These are phyloP conservation scores for Dichetophora obliterata DNA, from an alignment of 2,888 invertebrate genomes.

Conservation along the genomic window DNA sequence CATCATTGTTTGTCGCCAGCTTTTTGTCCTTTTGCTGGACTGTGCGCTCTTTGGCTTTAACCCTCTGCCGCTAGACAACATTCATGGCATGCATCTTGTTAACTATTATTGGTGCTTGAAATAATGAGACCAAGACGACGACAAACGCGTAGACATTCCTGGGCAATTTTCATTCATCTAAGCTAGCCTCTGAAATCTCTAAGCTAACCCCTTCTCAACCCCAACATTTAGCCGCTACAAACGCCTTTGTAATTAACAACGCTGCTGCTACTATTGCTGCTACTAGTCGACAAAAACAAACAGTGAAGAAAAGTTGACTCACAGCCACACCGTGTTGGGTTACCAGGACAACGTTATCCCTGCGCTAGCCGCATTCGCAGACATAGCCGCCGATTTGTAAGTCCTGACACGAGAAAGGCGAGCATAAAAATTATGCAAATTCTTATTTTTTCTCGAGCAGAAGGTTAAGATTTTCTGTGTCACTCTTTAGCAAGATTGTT, in stretches of 20 bases:
- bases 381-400: not conserved
- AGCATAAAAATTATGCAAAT: constrained; percentile 39
- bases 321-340: not conserved
- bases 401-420: constrained; percentile 10
- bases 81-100: constrained; percentile 12
- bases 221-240: too few relatives aligned
- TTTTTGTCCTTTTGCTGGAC: too few relatives aligned
- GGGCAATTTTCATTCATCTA: constrained; percentile 17
- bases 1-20: too few relatives aligned
- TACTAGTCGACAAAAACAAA: not conserved
- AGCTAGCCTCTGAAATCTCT: not conserved
- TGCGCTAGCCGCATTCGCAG: not conserved
- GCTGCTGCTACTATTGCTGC: not conserved
- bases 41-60: not conserved
- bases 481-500: not conserved
- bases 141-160: constrained; percentile 19
- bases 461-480: constrained; percentile 27
- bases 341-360: constrained; percentile 33
- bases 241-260: constrained; percentile 25
- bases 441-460: not conserved
- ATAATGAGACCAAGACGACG: constrained; percentile 8
- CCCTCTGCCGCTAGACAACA: not conserved
- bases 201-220: not conserved
- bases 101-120: constrained; percentile 24
- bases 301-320: not conserved